Percentiles rank a stretch among this genome's conserved stretches.
phyloP scores from a whole-genome alignment of 2,888 invertebrate genomes.

The Mythimna vitellina region DNA sequence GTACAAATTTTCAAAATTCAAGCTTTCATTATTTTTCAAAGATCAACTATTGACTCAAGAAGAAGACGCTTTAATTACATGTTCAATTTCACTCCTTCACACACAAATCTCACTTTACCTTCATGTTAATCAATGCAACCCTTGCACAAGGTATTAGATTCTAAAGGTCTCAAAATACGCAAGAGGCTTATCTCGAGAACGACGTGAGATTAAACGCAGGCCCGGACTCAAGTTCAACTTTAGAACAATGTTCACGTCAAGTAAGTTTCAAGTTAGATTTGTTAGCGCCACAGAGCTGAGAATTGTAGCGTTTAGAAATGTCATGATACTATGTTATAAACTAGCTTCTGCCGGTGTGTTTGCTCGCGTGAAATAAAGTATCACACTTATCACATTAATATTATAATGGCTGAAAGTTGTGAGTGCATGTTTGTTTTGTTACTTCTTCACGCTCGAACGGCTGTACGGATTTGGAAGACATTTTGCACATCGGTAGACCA shows the following conservation, averaged over 20 bases:
- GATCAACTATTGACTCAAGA: too few relatives aligned
- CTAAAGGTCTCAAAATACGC: constrained; percentile 35
- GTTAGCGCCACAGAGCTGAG: constrained; percentile 22
- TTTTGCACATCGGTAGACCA: too few relatives aligned
- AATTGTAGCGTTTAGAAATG: background rate
- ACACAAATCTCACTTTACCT: constrained; percentile 6
- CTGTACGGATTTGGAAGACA: too few relatives aligned
- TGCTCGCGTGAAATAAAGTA: too few relatives aligned
- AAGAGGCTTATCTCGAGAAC: constrained; percentile 41
- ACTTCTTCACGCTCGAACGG: too few relatives aligned
- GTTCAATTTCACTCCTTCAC: background rate
- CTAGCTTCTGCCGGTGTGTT: too few relatives aligned
- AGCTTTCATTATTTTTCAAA: too few relatives aligned
- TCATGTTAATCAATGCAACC: constrained; percentile 28
- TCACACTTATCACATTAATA: too few relatives aligned
- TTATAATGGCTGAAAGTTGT: too few relatives aligned
- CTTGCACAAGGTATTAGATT: constrained; percentile 11
- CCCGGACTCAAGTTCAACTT: constrained; percentile 41
- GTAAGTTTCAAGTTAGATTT: constrained; percentile 54
- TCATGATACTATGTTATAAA: too few relatives aligned
- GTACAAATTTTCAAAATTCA: too few relatives aligned
- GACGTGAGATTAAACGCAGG: constrained; percentile 56
- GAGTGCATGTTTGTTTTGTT: too few relatives aligned
- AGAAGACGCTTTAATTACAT: background rate
- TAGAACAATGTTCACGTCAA: constrained; percentile 47